These are phyloP conservation scores for Romanogobio albipinnatus DNA, from an alignment of 2,113 vertebrate species.

Conservation along the genomic window DNA sequence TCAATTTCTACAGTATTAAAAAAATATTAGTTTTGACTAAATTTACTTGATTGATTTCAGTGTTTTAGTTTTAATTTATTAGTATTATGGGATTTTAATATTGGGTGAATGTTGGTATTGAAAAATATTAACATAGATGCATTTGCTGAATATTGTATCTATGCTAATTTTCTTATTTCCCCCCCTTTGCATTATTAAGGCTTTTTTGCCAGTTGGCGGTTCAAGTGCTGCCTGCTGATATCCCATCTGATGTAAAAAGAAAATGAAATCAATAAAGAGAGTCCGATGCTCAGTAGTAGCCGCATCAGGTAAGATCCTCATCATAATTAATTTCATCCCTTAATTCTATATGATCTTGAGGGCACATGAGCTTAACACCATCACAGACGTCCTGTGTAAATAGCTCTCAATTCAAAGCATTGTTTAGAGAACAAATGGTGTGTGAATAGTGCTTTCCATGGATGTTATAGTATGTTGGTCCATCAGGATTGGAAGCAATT, in stretches of 20 bases:
- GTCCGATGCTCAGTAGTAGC: not conserved
- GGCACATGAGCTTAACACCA: not conserved
- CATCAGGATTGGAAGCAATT: not conserved
- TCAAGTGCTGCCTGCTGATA: not conserved
- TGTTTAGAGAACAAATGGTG: not conserved
- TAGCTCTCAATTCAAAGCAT: not conserved
- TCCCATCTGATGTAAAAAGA: not conserved
- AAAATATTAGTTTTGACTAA: too few species aligned
- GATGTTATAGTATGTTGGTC: not conserved
- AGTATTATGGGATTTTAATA: not conserved
- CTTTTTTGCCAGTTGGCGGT: not conserved
- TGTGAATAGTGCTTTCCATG: not conserved
- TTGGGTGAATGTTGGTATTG: not conserved
- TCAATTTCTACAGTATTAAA: not conserved
- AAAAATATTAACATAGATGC: not conserved
- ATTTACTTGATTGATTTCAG: not conserved
- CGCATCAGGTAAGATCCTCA: not conserved
- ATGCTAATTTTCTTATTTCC: not conserved
- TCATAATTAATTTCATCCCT: not conserved
- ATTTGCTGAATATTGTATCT: not conserved
- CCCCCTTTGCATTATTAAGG: not conserved
- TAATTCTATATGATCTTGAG: not conserved
- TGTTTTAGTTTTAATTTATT: not conserved
- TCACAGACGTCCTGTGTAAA: not conserved
- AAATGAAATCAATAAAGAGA: not conserved